Conservation (phyloP, 2,797 vertebrate genomes). For the Muscicapa striata region DNA sequence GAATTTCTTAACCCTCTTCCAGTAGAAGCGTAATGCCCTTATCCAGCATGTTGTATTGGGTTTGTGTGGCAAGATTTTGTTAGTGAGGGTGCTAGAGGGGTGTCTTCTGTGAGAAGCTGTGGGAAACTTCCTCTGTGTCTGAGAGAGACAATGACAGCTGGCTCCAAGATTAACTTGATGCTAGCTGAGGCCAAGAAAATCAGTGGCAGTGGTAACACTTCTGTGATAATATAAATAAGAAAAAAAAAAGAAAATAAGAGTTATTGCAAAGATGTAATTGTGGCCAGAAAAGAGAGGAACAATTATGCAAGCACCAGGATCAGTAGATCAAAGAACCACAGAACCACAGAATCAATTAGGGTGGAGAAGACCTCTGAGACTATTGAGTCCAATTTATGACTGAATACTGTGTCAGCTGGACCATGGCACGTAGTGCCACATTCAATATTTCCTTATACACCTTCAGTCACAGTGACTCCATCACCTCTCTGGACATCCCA, state of each 20-base stretch:
- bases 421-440: not conserved
- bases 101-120: not conserved
- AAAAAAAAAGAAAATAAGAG: not conserved
- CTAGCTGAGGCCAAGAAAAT: not conserved
- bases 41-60: not conserved
- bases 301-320: not conserved
- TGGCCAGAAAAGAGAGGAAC: not conserved
- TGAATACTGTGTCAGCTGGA: fast-evolving
- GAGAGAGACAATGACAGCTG: too few relatives aligned
- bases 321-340: not conserved
- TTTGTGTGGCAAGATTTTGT: not conserved
- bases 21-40: not conserved
- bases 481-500: not conserved
- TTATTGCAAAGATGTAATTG: not conserved
- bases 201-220: not conserved
- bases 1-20: not conserved
- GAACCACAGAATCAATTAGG: not conserved
- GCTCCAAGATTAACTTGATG: not conserved
- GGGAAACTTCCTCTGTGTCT: not conserved
- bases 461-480: not conserved
- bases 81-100: not conserved
- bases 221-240: not conserved
- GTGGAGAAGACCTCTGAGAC: not conserved
- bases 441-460: not conserved
- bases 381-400: not conserved